These are phyloP conservation scores for Acanthosepion pharaonis DNA, from an alignment of 2,888 invertebrate species.

Conservation along the genomic window DNA sequence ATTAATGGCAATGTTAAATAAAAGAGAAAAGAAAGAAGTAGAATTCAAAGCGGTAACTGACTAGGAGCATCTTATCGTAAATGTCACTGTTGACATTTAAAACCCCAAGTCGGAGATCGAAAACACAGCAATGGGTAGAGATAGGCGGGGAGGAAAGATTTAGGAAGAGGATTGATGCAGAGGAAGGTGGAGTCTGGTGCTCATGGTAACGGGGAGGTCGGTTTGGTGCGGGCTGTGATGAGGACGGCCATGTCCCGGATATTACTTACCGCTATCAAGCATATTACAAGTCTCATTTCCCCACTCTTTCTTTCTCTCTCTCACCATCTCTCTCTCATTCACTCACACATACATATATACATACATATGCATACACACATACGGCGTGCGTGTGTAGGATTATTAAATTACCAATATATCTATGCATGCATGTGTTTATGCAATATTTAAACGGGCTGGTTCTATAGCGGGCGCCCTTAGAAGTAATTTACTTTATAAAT, in stretches of 20 bases:
- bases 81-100: background rate
- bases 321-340: background rate
- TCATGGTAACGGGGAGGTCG: background rate
- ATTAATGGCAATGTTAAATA: background rate
- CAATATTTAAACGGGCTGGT: no score
- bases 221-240: background rate
- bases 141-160: background rate
- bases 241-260: constrained; percentile 33
- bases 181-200: background rate
- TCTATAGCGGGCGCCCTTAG: no score
- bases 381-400: no score
- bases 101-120: background rate
- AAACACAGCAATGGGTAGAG: background rate
- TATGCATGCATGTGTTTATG: no score
- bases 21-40: background rate
- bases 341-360: background rate
- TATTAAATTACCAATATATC: no score
- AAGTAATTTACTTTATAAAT: no score
- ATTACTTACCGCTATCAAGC: background rate
- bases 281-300: background rate
- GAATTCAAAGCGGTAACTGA: background rate
- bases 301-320: background rate
- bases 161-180: background rate
- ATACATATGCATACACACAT: no score
- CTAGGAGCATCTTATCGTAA: background rate